Evolutionary conservation across 2,113 vertebrate genomes (phyloP).

Genomic region (Microtus oregoni): DNA sequence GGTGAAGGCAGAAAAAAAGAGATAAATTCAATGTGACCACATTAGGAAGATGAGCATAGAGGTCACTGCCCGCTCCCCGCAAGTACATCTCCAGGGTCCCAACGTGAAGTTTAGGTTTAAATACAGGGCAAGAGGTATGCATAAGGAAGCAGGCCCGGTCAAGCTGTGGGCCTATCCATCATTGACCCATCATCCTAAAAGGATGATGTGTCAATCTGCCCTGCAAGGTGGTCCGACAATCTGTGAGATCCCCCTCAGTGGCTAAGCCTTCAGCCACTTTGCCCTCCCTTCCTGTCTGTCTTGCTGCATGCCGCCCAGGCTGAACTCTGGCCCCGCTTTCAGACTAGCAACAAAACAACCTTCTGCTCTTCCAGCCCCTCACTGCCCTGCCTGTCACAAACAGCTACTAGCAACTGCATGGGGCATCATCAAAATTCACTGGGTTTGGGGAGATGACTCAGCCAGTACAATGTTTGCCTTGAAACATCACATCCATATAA

Average conservation of each 20-base stretch:
- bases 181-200: background rate
- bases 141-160: background rate
- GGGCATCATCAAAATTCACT: conserved; percentile 53
- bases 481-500: background rate
- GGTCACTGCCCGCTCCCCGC: background rate
- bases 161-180: background rate
- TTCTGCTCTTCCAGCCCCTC: conserved; percentile 24
- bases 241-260: no score
- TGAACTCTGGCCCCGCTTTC: conserved; percentile 10
- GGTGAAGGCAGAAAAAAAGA: background rate
- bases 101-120: background rate
- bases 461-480: background rate
- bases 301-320: background rate
- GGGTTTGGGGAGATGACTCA: background rate
- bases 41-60: background rate
- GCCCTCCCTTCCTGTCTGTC: background rate
- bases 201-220: background rate
- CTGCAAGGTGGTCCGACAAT: background rate
- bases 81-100: background rate
- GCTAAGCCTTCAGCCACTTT: no score
- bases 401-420: background rate
- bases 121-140: background rate
- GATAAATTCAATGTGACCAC: background rate
- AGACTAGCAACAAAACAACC: background rate
- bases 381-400: background rate